Evolutionary conservation across 2,888 invertebrate species (phyloP).

Genomic region (Drosophila yooni): DNA sequence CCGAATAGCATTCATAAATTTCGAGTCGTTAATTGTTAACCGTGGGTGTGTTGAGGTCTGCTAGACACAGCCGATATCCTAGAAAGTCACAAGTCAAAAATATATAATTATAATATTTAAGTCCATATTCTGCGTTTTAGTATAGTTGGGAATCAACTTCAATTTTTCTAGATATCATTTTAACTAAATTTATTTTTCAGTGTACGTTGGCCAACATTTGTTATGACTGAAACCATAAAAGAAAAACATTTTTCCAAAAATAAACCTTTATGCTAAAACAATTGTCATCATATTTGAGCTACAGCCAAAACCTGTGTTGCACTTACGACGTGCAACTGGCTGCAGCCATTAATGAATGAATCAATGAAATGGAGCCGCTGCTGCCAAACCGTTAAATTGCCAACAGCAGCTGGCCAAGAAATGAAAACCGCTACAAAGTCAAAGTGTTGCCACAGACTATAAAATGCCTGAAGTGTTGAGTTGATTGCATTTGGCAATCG

Average conservation of each 20-base stretch:
- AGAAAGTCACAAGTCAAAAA: neutral
- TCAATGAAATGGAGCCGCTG: slow-evolving; percentile 44
- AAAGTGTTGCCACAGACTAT: slow-evolving; percentile 46
- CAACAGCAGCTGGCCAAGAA: slow-evolving; percentile 35
- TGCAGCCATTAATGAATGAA: slow-evolving; percentile 62
- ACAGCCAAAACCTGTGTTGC: slow-evolving; percentile 19
- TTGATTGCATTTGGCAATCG: slow-evolving; percentile 46
- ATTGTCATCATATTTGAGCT: too few relatives aligned
- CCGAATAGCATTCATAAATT: slow-evolving; percentile 9
- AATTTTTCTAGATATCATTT: too few relatives aligned
- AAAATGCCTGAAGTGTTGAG: slow-evolving; percentile 12
- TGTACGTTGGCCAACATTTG: too few relatives aligned
- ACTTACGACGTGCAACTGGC: slow-evolving; percentile 18
- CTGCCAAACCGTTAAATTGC: slow-evolving; percentile 27
- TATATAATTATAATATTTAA: neutral
- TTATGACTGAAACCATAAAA: neutral
- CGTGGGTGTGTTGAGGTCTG: neutral
- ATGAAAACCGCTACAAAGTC: slow-evolving; percentile 37
- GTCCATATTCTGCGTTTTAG: too few relatives aligned
- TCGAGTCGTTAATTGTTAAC: neutral
- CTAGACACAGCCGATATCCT: slow-evolving; percentile 13
- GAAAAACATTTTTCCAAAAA: too few relatives aligned
- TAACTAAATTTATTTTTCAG: too few relatives aligned
- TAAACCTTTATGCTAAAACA: too few relatives aligned
- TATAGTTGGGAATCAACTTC: too few relatives aligned